Percentiles rank a stretch among this genome's conserved stretches.
Evolutionary conservation across 1,140 invertebrate species (phyloP).

Genomic region (Pseudomyrmex dendroicus): DNA sequence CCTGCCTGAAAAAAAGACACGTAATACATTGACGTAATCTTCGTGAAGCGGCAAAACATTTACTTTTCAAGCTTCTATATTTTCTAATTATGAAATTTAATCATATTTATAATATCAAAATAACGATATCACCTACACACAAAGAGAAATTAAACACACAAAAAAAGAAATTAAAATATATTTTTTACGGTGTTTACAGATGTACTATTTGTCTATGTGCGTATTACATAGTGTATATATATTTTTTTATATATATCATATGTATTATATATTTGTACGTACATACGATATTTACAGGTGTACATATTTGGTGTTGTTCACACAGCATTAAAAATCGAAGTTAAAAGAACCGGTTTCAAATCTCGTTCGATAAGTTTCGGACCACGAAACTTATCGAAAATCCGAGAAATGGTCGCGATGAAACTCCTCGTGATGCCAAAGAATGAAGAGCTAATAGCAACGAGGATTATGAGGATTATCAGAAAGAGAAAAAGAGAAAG

Average conservation of each 20-base stretch:
- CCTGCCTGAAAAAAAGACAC: not conserved
- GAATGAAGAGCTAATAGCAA: constrained; percentile 22
- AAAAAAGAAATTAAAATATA: not conserved
- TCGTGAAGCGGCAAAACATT: not conserved
- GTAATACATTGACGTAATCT: not conserved
- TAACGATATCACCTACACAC: too few species aligned
- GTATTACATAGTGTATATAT: not conserved
- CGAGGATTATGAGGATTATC: constrained; percentile 48
- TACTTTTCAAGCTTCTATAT: not conserved
- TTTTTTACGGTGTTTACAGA: not conserved
- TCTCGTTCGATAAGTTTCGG: not conserved
- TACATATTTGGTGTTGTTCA: not conserved
- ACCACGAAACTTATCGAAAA: too few species aligned
- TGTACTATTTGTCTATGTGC: not conserved
- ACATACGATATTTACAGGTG: not conserved
- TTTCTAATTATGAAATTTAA: not conserved
- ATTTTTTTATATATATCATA: not conserved
- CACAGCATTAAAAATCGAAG: constrained; percentile 13
- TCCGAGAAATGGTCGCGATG: not conserved
- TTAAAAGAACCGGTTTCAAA: constrained; percentile 37
- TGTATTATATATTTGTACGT: not conserved
- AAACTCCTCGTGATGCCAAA: constrained; percentile 27
- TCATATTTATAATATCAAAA: too few species aligned
- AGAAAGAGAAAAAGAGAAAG: constrained; percentile 2
- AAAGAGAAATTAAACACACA: not conserved